These are phyloP conservation scores for Himalopsyche kuldschensis DNA, from an alignment of 2,888 invertebrate species.

Conservation along the genomic window DNA sequence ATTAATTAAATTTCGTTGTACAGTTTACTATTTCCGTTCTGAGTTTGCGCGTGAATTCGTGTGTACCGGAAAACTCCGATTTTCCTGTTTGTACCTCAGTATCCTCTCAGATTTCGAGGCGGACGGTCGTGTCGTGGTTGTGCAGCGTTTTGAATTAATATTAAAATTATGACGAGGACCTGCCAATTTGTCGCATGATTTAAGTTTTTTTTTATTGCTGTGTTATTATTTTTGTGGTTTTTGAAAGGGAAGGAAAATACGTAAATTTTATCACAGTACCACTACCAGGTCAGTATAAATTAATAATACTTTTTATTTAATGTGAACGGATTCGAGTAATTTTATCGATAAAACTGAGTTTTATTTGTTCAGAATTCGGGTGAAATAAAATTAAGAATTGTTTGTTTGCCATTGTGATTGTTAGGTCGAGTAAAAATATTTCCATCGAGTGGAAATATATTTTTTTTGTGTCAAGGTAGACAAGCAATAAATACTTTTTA, in stretches of 20 bases:
- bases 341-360: background rate
- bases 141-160: background rate
- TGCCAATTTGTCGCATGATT: background rate
- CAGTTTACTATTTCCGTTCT: background rate
- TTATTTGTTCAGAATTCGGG: background rate
- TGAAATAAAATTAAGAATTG: background rate
- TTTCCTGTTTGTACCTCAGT: background rate
- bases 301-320: background rate
- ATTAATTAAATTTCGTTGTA: background rate
- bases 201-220: background rate
- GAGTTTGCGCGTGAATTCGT: background rate
- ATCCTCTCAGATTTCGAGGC: background rate
- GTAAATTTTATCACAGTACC: background rate
- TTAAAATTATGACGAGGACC: background rate
- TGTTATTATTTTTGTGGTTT: background rate
- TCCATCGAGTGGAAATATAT: too few relatives aligned
- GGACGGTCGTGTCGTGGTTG: background rate
- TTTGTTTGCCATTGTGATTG: background rate
- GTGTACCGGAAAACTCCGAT: background rate
- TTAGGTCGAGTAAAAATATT: background rate
- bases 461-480: too few relatives aligned
- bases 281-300: background rate
- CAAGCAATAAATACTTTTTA: too few relatives aligned
- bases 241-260: background rate
- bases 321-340: background rate